Conservation (phyloP, 1,140 invertebrate species). For the Protaetia brevitarsis region DNA sequence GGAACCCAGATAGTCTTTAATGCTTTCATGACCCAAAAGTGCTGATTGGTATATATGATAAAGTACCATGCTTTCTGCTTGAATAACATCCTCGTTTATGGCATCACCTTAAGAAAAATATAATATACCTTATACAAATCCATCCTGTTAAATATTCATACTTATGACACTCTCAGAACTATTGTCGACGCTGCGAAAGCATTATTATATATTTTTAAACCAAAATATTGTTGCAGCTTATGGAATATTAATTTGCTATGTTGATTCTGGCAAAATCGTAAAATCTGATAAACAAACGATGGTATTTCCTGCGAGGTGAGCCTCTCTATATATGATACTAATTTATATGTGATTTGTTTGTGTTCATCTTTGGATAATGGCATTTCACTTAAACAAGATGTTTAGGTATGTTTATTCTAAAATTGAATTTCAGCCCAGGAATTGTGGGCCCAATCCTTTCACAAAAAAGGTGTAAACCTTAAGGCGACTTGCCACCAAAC, state of each 20-base stretch:
- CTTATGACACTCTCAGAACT: conserved; percentile 37
- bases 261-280: conserved; percentile 48
- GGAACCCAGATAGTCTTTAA: conserved; percentile 54
- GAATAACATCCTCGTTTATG: conserved; percentile 43
- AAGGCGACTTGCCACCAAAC: too few relatives aligned
- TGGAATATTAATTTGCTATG: conserved; percentile 45
- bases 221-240: conserved; percentile 51
- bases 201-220: conserved; percentile 46
- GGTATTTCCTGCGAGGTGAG: conserved; percentile 51
- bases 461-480: too few relatives aligned
- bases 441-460: too few relatives aligned
- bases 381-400: conserved; percentile 38
- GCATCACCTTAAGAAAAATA: conserved; percentile 43
- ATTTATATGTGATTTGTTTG: conserved; percentile 48
- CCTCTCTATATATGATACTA: conserved; percentile 47
- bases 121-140: neutral
- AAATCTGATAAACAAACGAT: conserved; percentile 49
- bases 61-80: conserved; percentile 56
- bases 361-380: conserved; percentile 47
- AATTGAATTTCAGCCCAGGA: too few relatives aligned
- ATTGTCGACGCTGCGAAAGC: conserved; percentile 13
- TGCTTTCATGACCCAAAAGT: conserved; percentile 49
- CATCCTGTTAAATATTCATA: neutral
- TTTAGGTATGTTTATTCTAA: neutral
- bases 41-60: conserved; percentile 56